phyloP scores from a whole-genome alignment of 2,797 vertebrate species.

The Ispidina picta region DNA sequence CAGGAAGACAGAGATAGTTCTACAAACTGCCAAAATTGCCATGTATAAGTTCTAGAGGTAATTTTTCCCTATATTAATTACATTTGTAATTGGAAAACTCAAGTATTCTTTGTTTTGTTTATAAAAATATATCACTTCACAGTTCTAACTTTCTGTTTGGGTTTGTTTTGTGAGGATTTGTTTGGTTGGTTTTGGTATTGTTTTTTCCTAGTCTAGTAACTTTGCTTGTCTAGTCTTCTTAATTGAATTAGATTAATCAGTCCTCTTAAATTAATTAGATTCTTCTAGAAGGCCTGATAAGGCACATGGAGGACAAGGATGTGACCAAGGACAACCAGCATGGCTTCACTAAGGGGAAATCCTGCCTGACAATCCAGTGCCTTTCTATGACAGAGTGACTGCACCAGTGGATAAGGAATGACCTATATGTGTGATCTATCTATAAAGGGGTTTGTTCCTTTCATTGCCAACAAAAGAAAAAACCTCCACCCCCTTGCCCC shows the following conservation, averaged over 20 bases:
- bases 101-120: background rate
- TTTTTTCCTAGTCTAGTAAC: conserved; percentile 27
- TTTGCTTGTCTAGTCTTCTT: background rate
- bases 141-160: conserved; percentile 13
- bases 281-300: too few species aligned
- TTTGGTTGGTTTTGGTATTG: too few species aligned
- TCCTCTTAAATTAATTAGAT: too few species aligned
- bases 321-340: too few species aligned
- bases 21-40: conserved; percentile 70
- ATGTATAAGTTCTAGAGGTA: conserved; percentile 71
- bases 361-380: too few species aligned
- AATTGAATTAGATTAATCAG: background rate
- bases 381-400: too few species aligned
- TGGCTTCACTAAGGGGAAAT: too few species aligned
- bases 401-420: too few species aligned
- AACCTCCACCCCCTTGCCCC: too few species aligned
- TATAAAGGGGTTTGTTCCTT: background rate
- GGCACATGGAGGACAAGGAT: too few species aligned
- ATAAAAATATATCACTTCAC: conserved; percentile 11
- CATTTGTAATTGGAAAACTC: conserved; percentile 45
- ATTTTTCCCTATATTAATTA: conserved; percentile 81
- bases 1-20: conserved; percentile 55
- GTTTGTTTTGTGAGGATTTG: background rate
- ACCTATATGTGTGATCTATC: too few species aligned
- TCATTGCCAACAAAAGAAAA: background rate